A percentile compares a stretch with the other conserved stretches of the same genome.
These are phyloP conservation scores for Bryconaethiops microstoma DNA, from an alignment of 2,797 vertebrate genomes.

Conservation along the genomic window DNA sequence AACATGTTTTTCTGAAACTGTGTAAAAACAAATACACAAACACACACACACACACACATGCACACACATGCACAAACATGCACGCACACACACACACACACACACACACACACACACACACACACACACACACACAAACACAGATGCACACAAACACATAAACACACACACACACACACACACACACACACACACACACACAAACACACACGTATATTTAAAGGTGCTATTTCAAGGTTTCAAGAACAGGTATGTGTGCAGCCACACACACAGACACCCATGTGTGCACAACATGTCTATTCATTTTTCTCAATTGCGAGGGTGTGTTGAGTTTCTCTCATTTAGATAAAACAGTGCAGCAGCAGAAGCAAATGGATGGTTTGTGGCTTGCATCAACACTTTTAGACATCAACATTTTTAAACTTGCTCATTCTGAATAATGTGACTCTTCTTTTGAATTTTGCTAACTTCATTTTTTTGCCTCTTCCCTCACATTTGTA, in stretches of 20 bases:
- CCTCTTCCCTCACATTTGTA: constrained; percentile 22
- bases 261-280: constrained; percentile 24
- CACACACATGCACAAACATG: no score
- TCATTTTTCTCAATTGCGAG: constrained; percentile 63
- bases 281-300: constrained; percentile 16
- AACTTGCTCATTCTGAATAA: constrained; percentile 33
- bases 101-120: not conserved
- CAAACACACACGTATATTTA: constrained; percentile 9
- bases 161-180: no score
- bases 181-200: not conserved
- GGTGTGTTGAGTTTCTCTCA: constrained; percentile 60
- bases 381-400: constrained; percentile 44
- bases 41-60: no score
- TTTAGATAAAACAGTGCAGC: constrained; percentile 37
- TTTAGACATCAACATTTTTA: constrained; percentile 36
- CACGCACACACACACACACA: no score
- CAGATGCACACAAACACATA: no score
- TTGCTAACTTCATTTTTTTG: constrained; percentile 19
- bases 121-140: constrained; percentile 4
- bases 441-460: constrained; percentile 26
- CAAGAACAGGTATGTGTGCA: constrained; percentile 33
- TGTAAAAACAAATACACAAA: no score
- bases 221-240: not conserved
- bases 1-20: no score
- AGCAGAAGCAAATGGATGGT: constrained; percentile 57